Base-by-base conservation (phyloP, 2,888 invertebrate species). In the Heliconius hortense region DNA sequence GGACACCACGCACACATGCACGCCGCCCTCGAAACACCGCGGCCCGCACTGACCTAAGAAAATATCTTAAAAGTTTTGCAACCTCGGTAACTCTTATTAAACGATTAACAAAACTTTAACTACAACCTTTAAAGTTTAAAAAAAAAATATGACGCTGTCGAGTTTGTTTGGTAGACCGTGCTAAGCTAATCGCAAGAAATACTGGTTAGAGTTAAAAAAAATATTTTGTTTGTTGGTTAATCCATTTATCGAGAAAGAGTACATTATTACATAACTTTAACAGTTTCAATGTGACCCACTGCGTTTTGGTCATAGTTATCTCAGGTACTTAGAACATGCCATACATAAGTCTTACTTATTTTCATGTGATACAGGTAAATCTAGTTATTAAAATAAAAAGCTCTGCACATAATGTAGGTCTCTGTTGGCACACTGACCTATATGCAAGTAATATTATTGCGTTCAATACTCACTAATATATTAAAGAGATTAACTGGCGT, bases 1-100 rank as follows among this genome's bases (percentile, higher is more conserved):
- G 83, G 24, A 85, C 85, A 56, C 72, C 77, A 81, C 78, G 72
- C 75, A 79, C 80, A 80, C 79, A 82, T 79, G 81, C 77, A 72
- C 48, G 26, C 10, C n/a, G 35, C 35, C 35, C 68, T 31, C 68
- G 26, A 48, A 68, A 74, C 24, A 66, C 11, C 59, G 53, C 53
- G 53, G 21, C 53, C n/a, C 48, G 63, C 43, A 60, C 43, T 62
- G 68, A 26, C 48, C 35, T 74, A 48, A 68, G 31, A 53, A 69
- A 63, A 56, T 64, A 70, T 28, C 63, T 70, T 64, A 48, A 63
- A 43, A 74, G 28, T 68, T 74, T 24, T 35, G 69, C 53, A 53
- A 69, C 35, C 26, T 48, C 69, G 53, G 69, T 13, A 56, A n/a
- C 68, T 53, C 74, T 74, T 74, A n/a, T 59, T 31, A 24, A 53